Percentiles rank a stretch among this genome's conserved stretches.
Evolutionary conservation across 2,797 vertebrate genomes (phyloP).

Genomic region (Falco concolor): DNA sequence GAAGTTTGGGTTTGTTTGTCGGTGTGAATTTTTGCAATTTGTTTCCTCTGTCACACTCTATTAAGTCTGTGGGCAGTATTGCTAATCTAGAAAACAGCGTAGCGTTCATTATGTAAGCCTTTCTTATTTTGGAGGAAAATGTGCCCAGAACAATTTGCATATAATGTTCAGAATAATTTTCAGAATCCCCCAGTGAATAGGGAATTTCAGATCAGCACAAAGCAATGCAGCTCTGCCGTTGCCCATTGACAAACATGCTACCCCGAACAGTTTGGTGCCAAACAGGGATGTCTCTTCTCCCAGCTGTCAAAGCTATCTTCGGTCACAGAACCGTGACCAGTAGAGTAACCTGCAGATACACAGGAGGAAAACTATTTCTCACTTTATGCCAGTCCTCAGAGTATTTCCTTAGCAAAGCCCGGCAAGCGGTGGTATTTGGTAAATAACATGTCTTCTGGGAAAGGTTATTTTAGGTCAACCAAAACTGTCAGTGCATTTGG

Average conservation of each 20-base stretch:
- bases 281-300: background rate
- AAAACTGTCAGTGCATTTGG: background rate
- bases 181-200: background rate
- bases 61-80: constrained; percentile 55
- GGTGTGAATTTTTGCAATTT: constrained; percentile 57
- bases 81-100: constrained; percentile 48
- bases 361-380: background rate
- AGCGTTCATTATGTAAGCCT: constrained; percentile 42
- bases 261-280: background rate
- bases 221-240: background rate
- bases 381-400: background rate
- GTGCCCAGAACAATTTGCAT: constrained; percentile 59
- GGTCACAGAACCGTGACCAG: background rate
- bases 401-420: background rate
- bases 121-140: constrained; percentile 49
- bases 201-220: constrained; percentile 5
- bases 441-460: background rate
- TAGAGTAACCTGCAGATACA: background rate
- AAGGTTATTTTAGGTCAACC: background rate
- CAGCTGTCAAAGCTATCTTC: background rate
- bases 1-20: constrained; percentile 29
- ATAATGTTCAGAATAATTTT: constrained; percentile 49
- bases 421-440: background rate
- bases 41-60: constrained; percentile 49
- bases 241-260: background rate